These are phyloP conservation scores for Steinernema carpocapsae DNA, from an alignment of 2,888 invertebrate genomes.

Conservation along the genomic window DNA sequence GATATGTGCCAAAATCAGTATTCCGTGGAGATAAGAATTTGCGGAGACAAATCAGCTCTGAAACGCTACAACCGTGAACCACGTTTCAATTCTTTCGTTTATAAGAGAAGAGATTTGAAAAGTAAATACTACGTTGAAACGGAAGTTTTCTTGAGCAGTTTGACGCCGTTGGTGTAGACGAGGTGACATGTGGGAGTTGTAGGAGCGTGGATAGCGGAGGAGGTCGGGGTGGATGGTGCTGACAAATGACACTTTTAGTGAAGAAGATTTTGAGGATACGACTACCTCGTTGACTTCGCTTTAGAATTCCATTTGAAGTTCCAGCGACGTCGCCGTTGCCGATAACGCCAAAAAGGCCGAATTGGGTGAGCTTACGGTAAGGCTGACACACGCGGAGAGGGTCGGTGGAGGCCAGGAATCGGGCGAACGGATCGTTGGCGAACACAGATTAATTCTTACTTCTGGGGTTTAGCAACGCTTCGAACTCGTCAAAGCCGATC, in stretches of 20 bases:
- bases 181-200: neutral
- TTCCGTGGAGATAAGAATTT: no score
- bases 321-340: neutral
- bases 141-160: no score
- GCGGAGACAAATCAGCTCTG: no score
- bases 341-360: neutral
- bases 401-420: constrained; percentile 5
- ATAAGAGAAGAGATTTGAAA: no score
- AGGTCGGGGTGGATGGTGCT: neutral
- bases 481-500: neutral
- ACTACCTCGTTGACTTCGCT: neutral
- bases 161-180: constrained; percentile 27
- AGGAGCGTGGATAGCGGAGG: neutral
- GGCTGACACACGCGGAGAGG: constrained; percentile 15
- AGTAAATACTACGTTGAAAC: no score
- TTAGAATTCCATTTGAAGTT: constrained; percentile 1
- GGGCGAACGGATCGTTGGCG: constrained; percentile 19
- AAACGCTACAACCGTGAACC: no score
- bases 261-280: neutral
- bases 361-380: neutral
- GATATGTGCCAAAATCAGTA: no score
- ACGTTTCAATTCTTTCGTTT: no score
- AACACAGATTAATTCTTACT: neutral
- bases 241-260: neutral
- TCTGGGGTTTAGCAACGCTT: neutral